These are phyloP conservation scores for Aspidoscelis tigris DNA, from an alignment of 2,113 vertebrate species.

Conservation along the genomic window DNA sequence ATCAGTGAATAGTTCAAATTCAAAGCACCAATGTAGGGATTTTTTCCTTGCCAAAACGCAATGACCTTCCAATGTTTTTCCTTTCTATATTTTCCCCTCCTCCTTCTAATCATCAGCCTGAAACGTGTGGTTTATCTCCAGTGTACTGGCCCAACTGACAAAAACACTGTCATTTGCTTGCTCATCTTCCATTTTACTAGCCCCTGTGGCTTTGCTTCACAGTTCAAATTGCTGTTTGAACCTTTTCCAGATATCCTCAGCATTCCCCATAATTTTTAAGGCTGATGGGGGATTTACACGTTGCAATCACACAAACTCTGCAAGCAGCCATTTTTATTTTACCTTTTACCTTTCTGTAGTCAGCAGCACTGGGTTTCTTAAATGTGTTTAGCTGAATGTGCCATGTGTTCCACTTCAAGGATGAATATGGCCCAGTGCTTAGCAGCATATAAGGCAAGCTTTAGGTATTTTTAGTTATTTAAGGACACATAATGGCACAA, in stretches of 20 bases:
- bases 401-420: neutral
- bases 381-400: neutral
- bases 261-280: slow-evolving; percentile 38
- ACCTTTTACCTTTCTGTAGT: neutral
- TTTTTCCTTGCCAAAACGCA: neutral
- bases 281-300: slow-evolving; percentile 28
- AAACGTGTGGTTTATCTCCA: neutral
- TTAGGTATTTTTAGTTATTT: neutral
- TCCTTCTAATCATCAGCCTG: neutral
- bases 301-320: neutral
- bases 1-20: slow-evolving; percentile 16
- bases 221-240: slow-evolving; percentile 45
- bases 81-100: neutral
- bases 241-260: slow-evolving; percentile 48
- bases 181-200: slow-evolving; percentile 33
- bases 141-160: slow-evolving; percentile 21
- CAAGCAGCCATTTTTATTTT: slow-evolving; percentile 1
- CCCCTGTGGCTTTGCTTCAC: slow-evolving; percentile 31
- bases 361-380: fast-evolving
- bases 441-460: neutral
- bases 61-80: slow-evolving; percentile 13
- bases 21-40: slow-evolving; percentile 3
- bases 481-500: neutral
- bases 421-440: neutral
- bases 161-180: slow-evolving; percentile 38